Evolutionary conservation across 2,113 vertebrate species (phyloP), one percentile per base, ranked within the genome.

Genomic region (Bagarius yarrelli): DNA sequence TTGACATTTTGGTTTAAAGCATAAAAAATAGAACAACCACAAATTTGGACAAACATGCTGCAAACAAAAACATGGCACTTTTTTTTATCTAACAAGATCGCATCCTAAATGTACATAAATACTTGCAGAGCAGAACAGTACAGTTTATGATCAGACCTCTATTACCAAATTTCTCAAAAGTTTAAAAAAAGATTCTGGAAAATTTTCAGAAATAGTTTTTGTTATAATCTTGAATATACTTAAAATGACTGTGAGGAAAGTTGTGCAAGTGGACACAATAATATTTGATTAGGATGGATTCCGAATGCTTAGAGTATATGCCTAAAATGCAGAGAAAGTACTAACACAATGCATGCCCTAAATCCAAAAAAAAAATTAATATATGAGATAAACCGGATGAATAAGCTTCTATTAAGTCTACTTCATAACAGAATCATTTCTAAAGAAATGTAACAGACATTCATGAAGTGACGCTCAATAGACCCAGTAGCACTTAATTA

Each of bases 251-350:
- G 59, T 64, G 80, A 57, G 27, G 11, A 11, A 47, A 57, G 79
- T 78, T 83, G 78, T 74, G 76, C 47, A 34, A 60, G 52, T 61
- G 75, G 79, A 83, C 79, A 73, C 76, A 81, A 59, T 36, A 77
- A 55, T 32, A 81, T 73, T 57, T 77, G 76, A 86, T 86, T 84
- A 82, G 76, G 77, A 84, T 82, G 76, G 80, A 84, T 82, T 82
- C 73, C n/a, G 66, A 76, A 74, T 74, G 72, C 64, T 63, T 74
- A 71, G 71, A 82, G 76, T 82, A 64, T 81, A 80, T 50, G 64
- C 70, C 52, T 84, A 83, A 83, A 80, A 60, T 77, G 75, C 19
- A 27, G 56, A 84, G 66, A 71, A 85, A 80, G 60, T 50, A 36
- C 71, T 57, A 84, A 83, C 75, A 81, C 82, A 86, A 86, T 82